A percentile compares a stretch with the other conserved stretches of the same genome.
Evolutionary conservation across 2,888 invertebrate species (phyloP).

Genomic region (Troides aeacus): DNA sequence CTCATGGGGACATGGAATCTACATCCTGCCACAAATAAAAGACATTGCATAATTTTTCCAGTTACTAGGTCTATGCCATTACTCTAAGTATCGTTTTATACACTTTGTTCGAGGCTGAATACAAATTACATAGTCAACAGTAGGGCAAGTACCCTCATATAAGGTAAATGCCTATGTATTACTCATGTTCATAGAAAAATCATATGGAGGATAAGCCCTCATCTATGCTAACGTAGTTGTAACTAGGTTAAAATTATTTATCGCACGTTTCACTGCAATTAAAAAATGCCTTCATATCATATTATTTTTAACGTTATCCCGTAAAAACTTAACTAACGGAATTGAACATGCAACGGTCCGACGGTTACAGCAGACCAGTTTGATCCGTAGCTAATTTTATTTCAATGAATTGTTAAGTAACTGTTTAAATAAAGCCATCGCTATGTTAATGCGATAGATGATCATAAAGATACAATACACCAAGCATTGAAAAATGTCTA

Average conservation of each 20-base stretch:
- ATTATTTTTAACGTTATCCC: neutral
- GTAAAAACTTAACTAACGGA: neutral
- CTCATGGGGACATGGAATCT: too few relatives aligned
- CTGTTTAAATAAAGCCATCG: neutral
- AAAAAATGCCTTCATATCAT: neutral
- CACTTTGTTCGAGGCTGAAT: neutral
- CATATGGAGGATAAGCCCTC: neutral
- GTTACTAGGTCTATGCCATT: neutral
- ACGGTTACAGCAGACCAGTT: neutral
- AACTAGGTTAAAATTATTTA: neutral
- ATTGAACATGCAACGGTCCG: neutral
- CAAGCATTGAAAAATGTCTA: too few relatives aligned
- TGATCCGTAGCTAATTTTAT: neutral
- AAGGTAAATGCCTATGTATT: neutral
- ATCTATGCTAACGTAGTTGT: neutral
- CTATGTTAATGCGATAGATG: neutral
- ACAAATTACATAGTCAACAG: neutral
- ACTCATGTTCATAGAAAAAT: neutral
- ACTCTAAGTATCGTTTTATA: neutral
- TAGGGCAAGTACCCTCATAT: neutral
- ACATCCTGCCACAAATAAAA: too few relatives aligned
- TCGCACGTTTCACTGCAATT: slow-evolving; percentile 1
- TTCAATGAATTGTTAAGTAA: neutral
- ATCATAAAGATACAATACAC: too few relatives aligned
- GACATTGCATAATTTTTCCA: too few relatives aligned